A percentile compares a stretch with the other conserved stretches of the same genome.
Conservation (phyloP, 2,888 invertebrate species). For the Cyclophora albipunctata region DNA sequence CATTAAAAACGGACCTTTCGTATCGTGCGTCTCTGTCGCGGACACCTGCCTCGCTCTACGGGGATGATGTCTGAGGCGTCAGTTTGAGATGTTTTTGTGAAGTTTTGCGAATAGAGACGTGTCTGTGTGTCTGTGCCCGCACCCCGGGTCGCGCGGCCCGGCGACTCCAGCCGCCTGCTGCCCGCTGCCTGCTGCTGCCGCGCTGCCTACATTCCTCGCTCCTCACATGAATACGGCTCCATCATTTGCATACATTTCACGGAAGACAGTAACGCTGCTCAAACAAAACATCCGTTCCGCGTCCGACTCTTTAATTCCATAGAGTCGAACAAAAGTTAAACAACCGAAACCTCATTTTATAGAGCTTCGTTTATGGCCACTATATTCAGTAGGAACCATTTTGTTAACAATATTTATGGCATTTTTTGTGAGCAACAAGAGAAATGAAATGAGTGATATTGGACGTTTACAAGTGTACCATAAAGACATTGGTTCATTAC, state of each 20-base stretch:
- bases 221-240: conserved; percentile 52
- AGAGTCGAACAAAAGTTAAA: conserved; percentile 61
- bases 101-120: conserved; percentile 25
- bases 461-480: conserved; percentile 67
- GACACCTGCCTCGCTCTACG: conserved; percentile 37
- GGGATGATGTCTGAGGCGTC: conserved; percentile 51
- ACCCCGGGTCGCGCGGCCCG: conserved; percentile 23
- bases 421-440: conserved; percentile 53
- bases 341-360: conserved; percentile 66
- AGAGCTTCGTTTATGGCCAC: conserved; percentile 61
- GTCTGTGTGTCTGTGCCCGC: conserved; percentile 8
- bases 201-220: conserved; percentile 48
- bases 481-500: conserved; percentile 69
- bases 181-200: too few relatives aligned
- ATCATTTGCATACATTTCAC: conserved; percentile 66
- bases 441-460: conserved; percentile 59
- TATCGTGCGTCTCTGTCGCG: conserved; percentile 32
- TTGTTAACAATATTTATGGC: conserved; percentile 71
- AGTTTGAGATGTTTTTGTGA: conserved; percentile 42
- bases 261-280: conserved; percentile 39
- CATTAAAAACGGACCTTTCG: conserved; percentile 64
- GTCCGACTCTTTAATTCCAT: conserved; percentile 60
- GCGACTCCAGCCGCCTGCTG: conserved; percentile 20
- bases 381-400: conserved; percentile 71
- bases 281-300: conserved; percentile 56